A percentile compares a stretch with the other conserved stretches of the same genome.
These are phyloP conservation scores for Acropternis orthonyx DNA, from an alignment of 2,797 vertebrate genomes.

Conservation along the genomic window DNA sequence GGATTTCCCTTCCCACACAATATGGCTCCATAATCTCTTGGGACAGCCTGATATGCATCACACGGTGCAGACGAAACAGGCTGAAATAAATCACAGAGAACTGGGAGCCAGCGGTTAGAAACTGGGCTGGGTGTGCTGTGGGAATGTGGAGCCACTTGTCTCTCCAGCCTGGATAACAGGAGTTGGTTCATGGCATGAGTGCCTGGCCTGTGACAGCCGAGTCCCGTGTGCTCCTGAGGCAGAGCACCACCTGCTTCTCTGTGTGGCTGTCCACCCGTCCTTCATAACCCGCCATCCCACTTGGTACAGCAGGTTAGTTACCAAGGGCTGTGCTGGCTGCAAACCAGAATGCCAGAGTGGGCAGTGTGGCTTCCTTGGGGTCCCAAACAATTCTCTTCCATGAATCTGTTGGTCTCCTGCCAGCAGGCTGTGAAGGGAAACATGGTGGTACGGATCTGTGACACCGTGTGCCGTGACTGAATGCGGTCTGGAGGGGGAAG, in stretches of 20 bases:
- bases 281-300: background rate
- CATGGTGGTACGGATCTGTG: background rate
- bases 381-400: background rate
- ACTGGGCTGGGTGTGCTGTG: background rate
- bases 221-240: background rate
- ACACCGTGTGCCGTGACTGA: accelerated
- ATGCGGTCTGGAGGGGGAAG: background rate
- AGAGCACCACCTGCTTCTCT: background rate
- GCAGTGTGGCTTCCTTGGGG: accelerated
- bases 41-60: background rate
- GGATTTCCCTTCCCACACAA: background rate
- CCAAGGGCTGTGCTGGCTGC: background rate
- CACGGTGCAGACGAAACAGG: accelerated
- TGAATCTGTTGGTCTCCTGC: background rate
- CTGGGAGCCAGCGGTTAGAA: background rate
- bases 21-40: background rate
- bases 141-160: background rate
- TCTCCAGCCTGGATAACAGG: background rate
- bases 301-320: background rate
- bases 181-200: background rate
- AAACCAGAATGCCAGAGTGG: background rate
- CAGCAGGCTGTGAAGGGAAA: background rate
- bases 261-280: background rate
- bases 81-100: background rate
- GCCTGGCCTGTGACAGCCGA: background rate